Percentiles rank a stretch among this genome's conserved stretches.
These are phyloP conservation scores for Pollicipes pollicipes DNA, from an alignment of 1,140 invertebrate species.

Conservation along the genomic window DNA sequence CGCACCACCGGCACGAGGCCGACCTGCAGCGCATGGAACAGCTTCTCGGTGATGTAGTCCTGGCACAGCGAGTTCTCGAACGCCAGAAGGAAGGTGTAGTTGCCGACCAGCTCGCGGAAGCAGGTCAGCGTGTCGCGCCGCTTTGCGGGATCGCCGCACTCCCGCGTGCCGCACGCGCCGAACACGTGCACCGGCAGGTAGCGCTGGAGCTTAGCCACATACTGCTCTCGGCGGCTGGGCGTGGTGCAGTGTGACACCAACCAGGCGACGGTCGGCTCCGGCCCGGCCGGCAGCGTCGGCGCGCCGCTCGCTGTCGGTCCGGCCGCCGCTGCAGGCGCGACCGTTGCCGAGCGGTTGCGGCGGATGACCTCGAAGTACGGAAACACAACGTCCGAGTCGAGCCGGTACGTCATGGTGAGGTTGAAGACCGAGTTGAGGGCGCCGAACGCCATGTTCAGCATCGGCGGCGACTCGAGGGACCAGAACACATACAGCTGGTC, in stretches of 20 bases:
- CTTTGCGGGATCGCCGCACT: too few species aligned
- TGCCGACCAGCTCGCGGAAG: conserved; percentile 19
- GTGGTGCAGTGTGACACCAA: conserved; percentile 26
- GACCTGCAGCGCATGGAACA: conserved; percentile 16
- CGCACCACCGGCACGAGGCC: conserved; percentile 64
- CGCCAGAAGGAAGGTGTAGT: conserved; percentile 25
- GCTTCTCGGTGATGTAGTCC: conserved; percentile 29
- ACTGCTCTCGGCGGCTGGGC: conserved; percentile 19
- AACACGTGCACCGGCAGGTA: conserved; percentile 24
- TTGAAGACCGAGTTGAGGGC: too few species aligned
- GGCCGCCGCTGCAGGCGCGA: too few species aligned
- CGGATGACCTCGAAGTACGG: too few species aligned
- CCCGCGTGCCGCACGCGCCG: conserved; percentile 22
- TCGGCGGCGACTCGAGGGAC: too few species aligned
- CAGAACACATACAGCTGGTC: too few species aligned
- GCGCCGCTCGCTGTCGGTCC: background rate
- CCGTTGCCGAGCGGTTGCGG: too few species aligned
- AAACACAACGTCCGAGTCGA: too few species aligned
- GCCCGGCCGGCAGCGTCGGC: too few species aligned
- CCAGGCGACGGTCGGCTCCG: conserved; percentile 21
- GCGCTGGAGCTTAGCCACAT: conserved; percentile 20
- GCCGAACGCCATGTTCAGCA: too few species aligned
- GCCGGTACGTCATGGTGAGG: too few species aligned
- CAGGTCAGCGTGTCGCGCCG: conserved; percentile 19
- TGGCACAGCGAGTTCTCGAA: conserved; percentile 28